These are phyloP conservation scores for Monomorium pharaonis DNA, from an alignment of 1,140 invertebrate genomes.

Conservation along the genomic window DNA sequence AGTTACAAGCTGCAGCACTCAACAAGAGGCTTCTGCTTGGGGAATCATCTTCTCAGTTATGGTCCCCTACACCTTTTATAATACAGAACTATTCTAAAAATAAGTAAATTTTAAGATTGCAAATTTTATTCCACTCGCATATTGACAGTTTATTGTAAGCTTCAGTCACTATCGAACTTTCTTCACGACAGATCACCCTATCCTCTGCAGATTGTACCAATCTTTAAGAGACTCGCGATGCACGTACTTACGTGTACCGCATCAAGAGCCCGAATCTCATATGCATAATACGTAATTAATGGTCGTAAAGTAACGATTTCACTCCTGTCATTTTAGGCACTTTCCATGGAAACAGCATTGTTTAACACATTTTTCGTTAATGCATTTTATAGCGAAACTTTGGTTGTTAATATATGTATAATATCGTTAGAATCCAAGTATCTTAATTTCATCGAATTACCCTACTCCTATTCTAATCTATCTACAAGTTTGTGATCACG, in stretches of 20 bases:
- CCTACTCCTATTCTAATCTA: slow-evolving; percentile 25
- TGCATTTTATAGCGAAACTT: slow-evolving; percentile 60
- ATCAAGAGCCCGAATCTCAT: not conserved
- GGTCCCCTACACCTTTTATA: not conserved
- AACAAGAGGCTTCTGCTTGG: not conserved
- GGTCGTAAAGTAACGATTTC: slow-evolving; percentile 60
- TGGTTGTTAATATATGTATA: slow-evolving; percentile 64
- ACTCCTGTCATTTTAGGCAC: slow-evolving; percentile 62
- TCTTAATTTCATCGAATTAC: slow-evolving; percentile 29
- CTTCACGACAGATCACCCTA: not conserved
- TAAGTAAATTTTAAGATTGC: not conserved
- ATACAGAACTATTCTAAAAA: not conserved
- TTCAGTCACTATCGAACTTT: not conserved
- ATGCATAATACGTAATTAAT: slow-evolving; percentile 17
- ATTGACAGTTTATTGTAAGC: not conserved
- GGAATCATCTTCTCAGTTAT: not conserved
- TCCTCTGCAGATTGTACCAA: not conserved
- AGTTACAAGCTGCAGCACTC: not conserved
- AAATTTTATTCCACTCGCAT: not conserved
- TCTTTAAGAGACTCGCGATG: not conserved
- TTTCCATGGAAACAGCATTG: slow-evolving; percentile 63
- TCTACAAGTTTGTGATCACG: slow-evolving; percentile 46
- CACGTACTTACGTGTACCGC: not conserved
- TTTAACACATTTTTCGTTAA: slow-evolving; percentile 42
- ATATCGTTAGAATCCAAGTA: slow-evolving; percentile 46